Evolutionary conservation across 1,140 invertebrate species (phyloP), one percentile per base, ranked within the genome.

Genomic region (Hycleus phaleratus): DNA sequence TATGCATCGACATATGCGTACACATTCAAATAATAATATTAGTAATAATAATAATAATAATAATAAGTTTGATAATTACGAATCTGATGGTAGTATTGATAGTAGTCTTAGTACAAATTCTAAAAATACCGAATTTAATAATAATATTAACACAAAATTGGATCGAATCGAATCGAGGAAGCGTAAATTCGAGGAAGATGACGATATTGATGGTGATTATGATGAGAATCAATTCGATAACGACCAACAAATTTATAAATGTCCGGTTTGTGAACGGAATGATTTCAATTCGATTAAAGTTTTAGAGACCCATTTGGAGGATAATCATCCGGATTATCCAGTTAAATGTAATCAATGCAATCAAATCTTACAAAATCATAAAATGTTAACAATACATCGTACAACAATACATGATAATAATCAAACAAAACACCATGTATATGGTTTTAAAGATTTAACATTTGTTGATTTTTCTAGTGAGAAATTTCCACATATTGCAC

Each of bases 1-100:
- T 71, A 91, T 94, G 88, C 88, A 91, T 68, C 76, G 90, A 25
- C 91, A 93, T 69, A 82, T 89, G 76, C 78, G 87, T 50, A 90
- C 85, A 0, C 86, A 88, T 72, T 77, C 77, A 58, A 74, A 74
- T 57, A 76, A 65, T 50, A 64, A 49, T 8, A 32, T 2, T 32
- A 32, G 0, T 32, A 32, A 1, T 32, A 32, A 32, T 32, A 32
- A 32, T 32, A 32, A 32, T 32, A 32, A 32, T 32, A 32, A 32
- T 32, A 32, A 32, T 32, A 32, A 32, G 7, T 32, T 32, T 32
- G 76, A 70, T 62, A 77, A 67, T 62, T 74, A 71, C 49, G 71
- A 73, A 58, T 71, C 70, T 9, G 80, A 81, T 58, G 71, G 68
- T 4, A 73, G 74, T 54, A 71, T 70, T 1, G 72, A 72, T 25